Evolutionary conservation across 2,888 invertebrate species (phyloP).

Genomic region (Agrotis clavis): DNA sequence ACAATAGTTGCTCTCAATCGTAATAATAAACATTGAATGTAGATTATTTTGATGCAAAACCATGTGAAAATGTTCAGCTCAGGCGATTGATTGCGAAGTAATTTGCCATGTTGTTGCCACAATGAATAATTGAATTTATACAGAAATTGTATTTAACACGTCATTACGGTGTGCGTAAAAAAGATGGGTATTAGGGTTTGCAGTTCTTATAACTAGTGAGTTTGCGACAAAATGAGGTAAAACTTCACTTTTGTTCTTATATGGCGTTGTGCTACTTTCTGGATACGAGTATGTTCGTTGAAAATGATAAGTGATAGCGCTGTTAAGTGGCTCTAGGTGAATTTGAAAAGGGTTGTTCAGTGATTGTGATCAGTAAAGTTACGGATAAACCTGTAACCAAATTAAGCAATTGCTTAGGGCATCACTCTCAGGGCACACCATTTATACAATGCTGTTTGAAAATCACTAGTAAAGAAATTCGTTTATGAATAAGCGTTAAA

Average conservation of each 20-base stretch:
- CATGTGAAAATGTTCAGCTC: conserved; percentile 74
- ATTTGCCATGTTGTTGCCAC: conserved; percentile 78
- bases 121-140: conserved; percentile 78
- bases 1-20: conserved; percentile 38
- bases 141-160: conserved; percentile 79
- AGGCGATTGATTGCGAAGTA: conserved; percentile 72
- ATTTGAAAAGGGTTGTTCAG: conserved; percentile 5
- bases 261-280: conserved; percentile 22
- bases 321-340: conserved; percentile 1
- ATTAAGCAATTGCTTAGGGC: no score
- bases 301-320: conserved; percentile 15
- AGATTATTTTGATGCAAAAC: conserved; percentile 67
- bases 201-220: not conserved
- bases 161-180: conserved; percentile 73
- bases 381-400: no score
- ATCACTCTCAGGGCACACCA: no score
- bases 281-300: conserved; percentile 24
- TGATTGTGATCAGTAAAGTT: not conserved
- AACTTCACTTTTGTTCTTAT: conserved; percentile 13
- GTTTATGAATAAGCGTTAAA: no score
- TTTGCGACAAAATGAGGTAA: conserved; percentile 20
- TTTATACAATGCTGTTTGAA: no score
- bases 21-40: conserved; percentile 54
- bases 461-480: no score
- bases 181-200: conserved; percentile 67